Conservation (phyloP, 2,888 invertebrate genomes). For the Parapristionchus giblindavisi region DNA sequence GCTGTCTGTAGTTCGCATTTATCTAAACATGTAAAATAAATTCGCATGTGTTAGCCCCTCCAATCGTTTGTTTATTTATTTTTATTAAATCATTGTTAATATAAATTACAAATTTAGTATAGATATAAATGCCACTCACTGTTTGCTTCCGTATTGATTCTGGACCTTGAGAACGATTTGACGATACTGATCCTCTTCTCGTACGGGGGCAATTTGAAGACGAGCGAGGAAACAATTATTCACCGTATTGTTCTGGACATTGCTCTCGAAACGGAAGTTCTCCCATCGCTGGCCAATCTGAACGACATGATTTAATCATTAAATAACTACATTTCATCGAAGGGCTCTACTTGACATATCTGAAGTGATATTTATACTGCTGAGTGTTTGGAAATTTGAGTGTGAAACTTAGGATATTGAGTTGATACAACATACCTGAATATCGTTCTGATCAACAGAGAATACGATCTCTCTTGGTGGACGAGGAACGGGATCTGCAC, state of each 20-base stretch:
- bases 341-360: no score
- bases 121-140: constrained; percentile 44
- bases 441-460: constrained; percentile 66
- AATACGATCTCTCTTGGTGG: constrained; percentile 68
- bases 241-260: constrained; percentile 65
- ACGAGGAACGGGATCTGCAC: constrained; percentile 66
- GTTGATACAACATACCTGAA: constrained; percentile 46
- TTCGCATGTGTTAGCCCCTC: no score
- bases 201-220: constrained; percentile 61
- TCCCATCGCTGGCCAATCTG: constrained; percentile 67
- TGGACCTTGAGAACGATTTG: constrained; percentile 64
- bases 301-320: constrained; percentile 30
- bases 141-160: constrained; percentile 61
- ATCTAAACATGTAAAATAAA: no score
- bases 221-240: constrained; percentile 66
- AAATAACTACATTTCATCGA: no score
- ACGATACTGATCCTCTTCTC: constrained; percentile 65
- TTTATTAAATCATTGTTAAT: background rate
- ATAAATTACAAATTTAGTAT: background rate
- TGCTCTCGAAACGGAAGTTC: constrained; percentile 66
- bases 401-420: background rate
- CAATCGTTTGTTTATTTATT: no score
- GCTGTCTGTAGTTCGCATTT: no score
- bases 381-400: no score
- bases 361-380: no score